phyloP scores from a whole-genome alignment of 1,140 invertebrate genomes.

The Periplaneta americana region DNA sequence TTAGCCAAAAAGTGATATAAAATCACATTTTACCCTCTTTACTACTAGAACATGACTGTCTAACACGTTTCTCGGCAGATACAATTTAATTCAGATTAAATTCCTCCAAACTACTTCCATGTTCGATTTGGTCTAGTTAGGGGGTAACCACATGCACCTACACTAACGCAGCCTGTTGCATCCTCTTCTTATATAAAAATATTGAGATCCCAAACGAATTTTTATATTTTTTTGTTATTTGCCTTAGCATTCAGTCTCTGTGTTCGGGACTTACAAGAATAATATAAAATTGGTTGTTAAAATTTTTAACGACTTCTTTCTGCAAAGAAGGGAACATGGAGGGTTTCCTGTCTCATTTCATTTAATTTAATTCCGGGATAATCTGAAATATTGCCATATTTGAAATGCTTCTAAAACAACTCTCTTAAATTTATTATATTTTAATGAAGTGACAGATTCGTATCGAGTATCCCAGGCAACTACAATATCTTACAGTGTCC shows the following conservation, averaged over 20 bases:
- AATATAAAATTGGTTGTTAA: background rate
- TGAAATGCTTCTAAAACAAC: background rate
- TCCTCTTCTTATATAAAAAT: background rate
- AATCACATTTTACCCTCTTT: no score
- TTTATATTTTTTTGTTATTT: no score
- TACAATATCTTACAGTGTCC: background rate
- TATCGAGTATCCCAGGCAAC: background rate
- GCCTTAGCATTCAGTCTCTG: background rate
- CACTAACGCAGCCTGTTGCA: background rate
- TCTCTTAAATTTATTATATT: background rate
- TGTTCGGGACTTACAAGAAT: background rate
- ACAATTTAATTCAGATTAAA: background rate
- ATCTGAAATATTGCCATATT: background rate
- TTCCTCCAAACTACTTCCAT: no score
- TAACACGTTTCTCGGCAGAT: no score
- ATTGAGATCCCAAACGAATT: background rate
- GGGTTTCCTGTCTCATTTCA: background rate
- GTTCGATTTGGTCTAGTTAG: no score
- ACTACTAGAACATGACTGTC: background rate
- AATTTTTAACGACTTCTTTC: background rate
- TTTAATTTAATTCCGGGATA: no score
- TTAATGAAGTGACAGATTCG: no score
- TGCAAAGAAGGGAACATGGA: background rate
- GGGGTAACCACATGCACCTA: no score
- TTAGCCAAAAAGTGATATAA: background rate